Conservation (phyloP, 2,797 vertebrate species). For the Staurois parvus region DNA sequence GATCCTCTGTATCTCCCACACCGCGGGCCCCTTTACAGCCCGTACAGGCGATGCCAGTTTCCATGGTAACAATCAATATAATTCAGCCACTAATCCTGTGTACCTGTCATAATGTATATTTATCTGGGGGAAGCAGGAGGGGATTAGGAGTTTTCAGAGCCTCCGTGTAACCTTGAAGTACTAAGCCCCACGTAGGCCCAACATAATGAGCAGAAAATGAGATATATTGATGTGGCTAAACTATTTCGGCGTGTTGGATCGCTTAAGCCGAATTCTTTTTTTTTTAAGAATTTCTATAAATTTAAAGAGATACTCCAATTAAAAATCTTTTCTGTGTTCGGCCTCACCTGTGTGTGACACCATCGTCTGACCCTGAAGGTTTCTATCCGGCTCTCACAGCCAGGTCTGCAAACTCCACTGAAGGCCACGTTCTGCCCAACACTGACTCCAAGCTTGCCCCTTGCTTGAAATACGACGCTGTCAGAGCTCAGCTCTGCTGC, state of each 20-base stretch:
- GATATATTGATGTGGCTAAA: not conserved
- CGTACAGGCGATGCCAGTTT: conserved; percentile 9
- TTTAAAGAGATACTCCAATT: too few species aligned
- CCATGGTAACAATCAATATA: conserved; percentile 39
- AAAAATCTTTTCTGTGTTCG: too few species aligned
- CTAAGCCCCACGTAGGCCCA: not conserved
- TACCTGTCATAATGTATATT: conserved; percentile 10
- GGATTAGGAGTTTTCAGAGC: not conserved
- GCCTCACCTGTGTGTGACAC: too few species aligned
- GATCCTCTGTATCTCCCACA: not conserved
- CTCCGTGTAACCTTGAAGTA: not conserved
- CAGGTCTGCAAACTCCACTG: too few species aligned
- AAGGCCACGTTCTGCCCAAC: too few species aligned
- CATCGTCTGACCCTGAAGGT: too few species aligned
- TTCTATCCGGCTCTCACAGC: too few species aligned
- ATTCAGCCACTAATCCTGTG: conserved; percentile 16
- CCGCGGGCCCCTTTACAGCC: not conserved
- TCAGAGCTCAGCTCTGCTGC: too few species aligned
- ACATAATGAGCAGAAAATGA: not conserved
- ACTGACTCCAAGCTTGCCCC: too few species aligned
- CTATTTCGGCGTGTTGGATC: not conserved
- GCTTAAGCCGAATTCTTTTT: not conserved
- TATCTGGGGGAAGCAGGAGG: conserved; percentile 18
- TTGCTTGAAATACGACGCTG: too few species aligned
- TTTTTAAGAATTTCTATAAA: too few species aligned